Conservation (phyloP, 2,113 vertebrate genomes). For the Poeciliopsis turrubarensis region DNA sequence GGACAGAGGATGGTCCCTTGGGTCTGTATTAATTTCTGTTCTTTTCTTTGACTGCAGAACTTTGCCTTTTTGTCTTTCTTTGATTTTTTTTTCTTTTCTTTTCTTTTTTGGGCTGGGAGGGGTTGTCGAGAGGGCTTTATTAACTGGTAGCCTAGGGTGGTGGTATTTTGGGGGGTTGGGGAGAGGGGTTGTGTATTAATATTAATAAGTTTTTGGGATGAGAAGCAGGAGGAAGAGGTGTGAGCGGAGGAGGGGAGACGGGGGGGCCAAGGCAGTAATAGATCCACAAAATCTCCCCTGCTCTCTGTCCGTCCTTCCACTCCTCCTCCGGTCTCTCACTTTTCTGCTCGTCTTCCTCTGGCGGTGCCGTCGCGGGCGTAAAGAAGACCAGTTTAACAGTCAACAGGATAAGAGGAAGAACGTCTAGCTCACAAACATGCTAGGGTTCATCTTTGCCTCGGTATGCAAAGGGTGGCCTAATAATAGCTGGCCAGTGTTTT, state of each 20-base stretch:
- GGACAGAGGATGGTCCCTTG: constrained; percentile 64
- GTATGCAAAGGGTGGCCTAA: constrained; percentile 71
- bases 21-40: constrained; percentile 79
- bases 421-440: constrained; percentile 40
- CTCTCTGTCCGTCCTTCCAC: neutral
- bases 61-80: constrained; percentile 68
- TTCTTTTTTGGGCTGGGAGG: constrained; percentile 38
- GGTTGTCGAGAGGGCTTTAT: constrained; percentile 79
- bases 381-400: constrained; percentile 60
- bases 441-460: constrained; percentile 35
- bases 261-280: constrained; percentile 54
- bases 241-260: neutral
- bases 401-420: constrained; percentile 54
- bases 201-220: constrained; percentile 75
- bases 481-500: constrained; percentile 70
- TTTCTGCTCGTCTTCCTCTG: constrained; percentile 3
- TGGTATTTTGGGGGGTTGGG: constrained; percentile 51
- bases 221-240: constrained; percentile 42
- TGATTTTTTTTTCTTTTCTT: constrained; percentile 20
- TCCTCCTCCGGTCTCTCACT: neutral
- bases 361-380: neutral
- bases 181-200: constrained; percentile 68
- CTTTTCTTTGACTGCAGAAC: constrained; percentile 70
- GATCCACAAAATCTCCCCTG: constrained; percentile 61
- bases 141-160: constrained; percentile 81